These are phyloP conservation scores for Urophycis tenuis DNA, from an alignment of 2,797 vertebrate species.

Conservation along the genomic window DNA sequence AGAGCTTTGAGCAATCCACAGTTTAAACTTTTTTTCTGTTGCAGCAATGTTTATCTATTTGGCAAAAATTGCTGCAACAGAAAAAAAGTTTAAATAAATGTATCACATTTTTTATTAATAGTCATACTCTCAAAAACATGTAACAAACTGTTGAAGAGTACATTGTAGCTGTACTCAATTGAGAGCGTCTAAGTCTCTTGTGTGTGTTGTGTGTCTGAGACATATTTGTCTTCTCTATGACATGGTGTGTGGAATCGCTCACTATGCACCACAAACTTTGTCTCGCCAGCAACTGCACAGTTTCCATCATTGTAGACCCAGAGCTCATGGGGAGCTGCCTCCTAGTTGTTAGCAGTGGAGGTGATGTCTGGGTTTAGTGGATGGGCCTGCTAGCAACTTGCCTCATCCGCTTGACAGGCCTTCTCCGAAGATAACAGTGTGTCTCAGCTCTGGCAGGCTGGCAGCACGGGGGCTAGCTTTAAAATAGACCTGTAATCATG, in stretches of 20 bases:
- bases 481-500: conserved; percentile 57
- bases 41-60: too few species aligned
- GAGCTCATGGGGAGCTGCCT: conserved; percentile 36
- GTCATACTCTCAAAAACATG: background rate
- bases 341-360: conserved; percentile 51
- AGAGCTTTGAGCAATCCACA: too few species aligned
- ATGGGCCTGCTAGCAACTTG: conserved; percentile 37
- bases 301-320: conserved; percentile 25
- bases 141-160: conserved; percentile 2
- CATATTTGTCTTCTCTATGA: background rate
- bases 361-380: conserved; percentile 46
- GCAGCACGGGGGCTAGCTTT: conserved; percentile 34
- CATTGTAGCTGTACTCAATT: conserved; percentile 15
- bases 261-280: conserved; percentile 26
- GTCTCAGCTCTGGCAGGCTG: conserved; percentile 35
- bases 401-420: conserved; percentile 48
- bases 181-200: conserved; percentile 20
- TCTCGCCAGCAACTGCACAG: conserved; percentile 39
- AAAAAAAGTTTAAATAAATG: background rate
- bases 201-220: conserved; percentile 1
- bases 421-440: conserved; percentile 52
- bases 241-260: background rate
- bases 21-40: too few species aligned
- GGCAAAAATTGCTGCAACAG: background rate
- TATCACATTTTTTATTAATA: background rate